Evolutionary conservation across 2,113 vertebrate genomes (phyloP).

Genomic region (Willisornis vidua): DNA sequence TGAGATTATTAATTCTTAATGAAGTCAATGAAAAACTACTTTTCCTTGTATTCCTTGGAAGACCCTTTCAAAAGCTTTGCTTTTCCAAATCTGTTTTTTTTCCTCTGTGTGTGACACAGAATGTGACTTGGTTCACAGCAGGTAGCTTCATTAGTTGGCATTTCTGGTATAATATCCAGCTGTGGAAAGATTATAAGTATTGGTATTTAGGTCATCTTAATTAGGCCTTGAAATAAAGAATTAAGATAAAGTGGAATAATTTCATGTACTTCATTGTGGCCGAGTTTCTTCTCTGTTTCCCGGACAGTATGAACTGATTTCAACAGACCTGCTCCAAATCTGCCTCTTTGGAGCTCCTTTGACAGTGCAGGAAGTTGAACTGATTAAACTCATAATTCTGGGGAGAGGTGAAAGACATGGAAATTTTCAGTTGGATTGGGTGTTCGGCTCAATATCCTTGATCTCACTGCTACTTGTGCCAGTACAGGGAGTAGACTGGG

Average conservation of each 20-base stretch:
- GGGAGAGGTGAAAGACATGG: background rate
- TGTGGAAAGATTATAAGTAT: constrained; percentile 30
- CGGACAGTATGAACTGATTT: rapidly evolving
- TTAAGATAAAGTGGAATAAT: constrained; percentile 9
- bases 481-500: background rate
- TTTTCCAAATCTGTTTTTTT: background rate
- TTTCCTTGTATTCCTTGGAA: constrained; percentile 8
- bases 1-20: constrained; percentile 19
- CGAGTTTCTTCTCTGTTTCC: background rate
- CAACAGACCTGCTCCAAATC: background rate
- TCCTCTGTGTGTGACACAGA: background rate
- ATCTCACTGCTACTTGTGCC: background rate
- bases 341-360: rapidly evolving
- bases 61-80: constrained; percentile 14
- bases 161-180: constrained; percentile 30
- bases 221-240: constrained; percentile 23
- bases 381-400: background rate
- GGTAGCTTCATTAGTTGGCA: constrained; percentile 16
- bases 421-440: background rate
- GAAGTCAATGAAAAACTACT: background rate
- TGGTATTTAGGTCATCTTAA: constrained; percentile 56
- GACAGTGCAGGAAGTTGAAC: background rate
- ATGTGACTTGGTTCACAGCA: constrained; percentile 36
- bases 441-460: background rate
- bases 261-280: background rate